Evolutionary conservation across 2,888 invertebrate genomes (phyloP), one percentile per base, ranked within the genome.

Genomic region (Unio pictorum): DNA sequence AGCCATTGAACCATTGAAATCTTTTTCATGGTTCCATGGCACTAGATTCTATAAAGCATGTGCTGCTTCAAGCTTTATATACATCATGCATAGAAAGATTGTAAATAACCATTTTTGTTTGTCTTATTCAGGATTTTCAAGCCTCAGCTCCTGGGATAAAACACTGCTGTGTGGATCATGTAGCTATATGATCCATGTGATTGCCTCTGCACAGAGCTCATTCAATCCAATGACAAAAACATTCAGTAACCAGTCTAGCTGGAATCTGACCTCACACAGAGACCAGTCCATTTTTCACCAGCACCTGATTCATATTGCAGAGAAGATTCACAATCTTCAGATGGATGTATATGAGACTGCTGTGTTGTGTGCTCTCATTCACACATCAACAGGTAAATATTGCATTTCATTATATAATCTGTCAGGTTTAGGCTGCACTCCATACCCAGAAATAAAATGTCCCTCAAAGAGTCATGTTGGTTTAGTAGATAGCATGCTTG

Each of bases 211-310:
- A 23, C 72, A 77, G 57, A 71, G 74, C 61, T 68, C 67, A 55
- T 74, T 71, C 69, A 73, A 73, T 54, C 71, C 74, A 23, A 64
- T 70, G 26, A 72, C 73, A 61, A 78, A 77, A 55, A 72, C 75
- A 58, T 81, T 80, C 63, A 67, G 70, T 20, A 72, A 79, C 62
- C 79, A 80, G 69, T 80, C 79, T 76, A 76, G 75, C 69, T 81
- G 76, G 78, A 75, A 75, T 23, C 69, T 80, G 20, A 71, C 74
- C 54, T 70, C 75, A 28, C 72, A 78, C 57, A 80, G 79, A 61
- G 79, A 79, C 8, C 73, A 78, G 71, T 81, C 73, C 67, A 66
- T 69, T 58, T 80, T 78, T 68, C 79, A 78, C 61, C 68, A 78
- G 61, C 61, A 68, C 28, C 71, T 80, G 26, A 30, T 81, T 30